Percentiles rank a stretch among this genome's conserved stretches.
phyloP scores from a whole-genome alignment of 2,888 invertebrate species.

The Imbricaverruca yamaguchii region DNA sequence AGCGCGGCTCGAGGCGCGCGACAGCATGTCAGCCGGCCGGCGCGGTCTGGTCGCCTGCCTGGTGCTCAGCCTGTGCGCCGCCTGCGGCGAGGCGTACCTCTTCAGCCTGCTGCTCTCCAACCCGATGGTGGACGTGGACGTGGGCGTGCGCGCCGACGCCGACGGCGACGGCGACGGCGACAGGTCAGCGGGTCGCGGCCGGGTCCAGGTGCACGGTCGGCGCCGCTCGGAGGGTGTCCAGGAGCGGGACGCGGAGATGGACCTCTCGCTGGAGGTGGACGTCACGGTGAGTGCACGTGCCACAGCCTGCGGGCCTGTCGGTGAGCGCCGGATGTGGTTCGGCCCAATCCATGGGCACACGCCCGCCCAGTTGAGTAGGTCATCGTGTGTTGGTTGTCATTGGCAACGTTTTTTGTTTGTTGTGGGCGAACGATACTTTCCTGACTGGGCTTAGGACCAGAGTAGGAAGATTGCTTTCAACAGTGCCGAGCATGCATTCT shows the following conservation, averaged over 20 bases:
- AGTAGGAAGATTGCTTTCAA: too few species aligned
- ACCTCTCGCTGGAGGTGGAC: background rate
- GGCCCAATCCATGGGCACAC: too few species aligned
- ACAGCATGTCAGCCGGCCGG: background rate
- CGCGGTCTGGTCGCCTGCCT: background rate
- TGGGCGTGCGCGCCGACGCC: background rate
- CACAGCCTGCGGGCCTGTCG: too few species aligned
- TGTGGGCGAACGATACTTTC: too few species aligned
- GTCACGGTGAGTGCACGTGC: background rate
- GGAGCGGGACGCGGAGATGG: background rate
- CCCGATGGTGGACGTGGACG: background rate
- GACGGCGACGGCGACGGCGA: background rate
- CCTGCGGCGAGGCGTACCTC: background rate
- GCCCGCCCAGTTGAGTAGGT: too few species aligned
- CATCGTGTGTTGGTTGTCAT: too few species aligned
- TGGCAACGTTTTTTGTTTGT: too few species aligned
- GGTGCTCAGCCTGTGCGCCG: background rate
- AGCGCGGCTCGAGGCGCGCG: background rate
- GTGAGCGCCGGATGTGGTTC: too few species aligned
- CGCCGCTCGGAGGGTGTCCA: background rate
- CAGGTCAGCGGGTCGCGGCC: background rate
- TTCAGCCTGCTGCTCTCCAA: conserved; percentile 17
- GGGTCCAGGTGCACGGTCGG: background rate
- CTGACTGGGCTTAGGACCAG: too few species aligned
- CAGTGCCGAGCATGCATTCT: too few species aligned